These are phyloP conservation scores for Cottus gobio DNA, from an alignment of 2,113 vertebrate genomes.

Conservation along the genomic window DNA sequence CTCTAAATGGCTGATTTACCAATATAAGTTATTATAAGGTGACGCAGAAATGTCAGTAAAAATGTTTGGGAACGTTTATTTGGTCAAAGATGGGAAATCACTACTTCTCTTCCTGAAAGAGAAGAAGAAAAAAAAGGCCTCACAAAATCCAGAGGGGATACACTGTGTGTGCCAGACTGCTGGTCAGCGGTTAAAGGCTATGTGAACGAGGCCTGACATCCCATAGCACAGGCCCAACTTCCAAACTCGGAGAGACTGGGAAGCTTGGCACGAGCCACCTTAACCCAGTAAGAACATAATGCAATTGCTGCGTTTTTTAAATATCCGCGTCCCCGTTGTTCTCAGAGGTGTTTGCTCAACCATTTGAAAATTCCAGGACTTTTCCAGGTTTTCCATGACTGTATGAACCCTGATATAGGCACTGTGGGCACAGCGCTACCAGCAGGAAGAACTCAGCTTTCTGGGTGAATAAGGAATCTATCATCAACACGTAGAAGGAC, in stretches of 20 bases:
- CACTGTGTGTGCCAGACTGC: slow-evolving; percentile 42
- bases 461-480: too few species aligned
- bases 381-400: too few species aligned
- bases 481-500: too few species aligned
- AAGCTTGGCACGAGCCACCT: slow-evolving; percentile 8
- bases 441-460: too few species aligned
- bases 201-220: slow-evolving; percentile 56
- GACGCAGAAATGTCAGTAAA: too few species aligned
- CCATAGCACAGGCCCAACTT: slow-evolving; percentile 8
- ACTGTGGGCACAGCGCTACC: too few species aligned
- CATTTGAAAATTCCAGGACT: too few species aligned
- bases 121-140: background rate
- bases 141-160: slow-evolving; percentile 28
- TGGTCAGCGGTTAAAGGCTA: slow-evolving; percentile 56
- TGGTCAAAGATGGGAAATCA: slow-evolving; percentile 23
- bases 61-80: too few species aligned
- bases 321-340: background rate
- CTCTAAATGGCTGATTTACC: too few species aligned
- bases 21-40: too few species aligned
- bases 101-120: background rate
- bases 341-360: background rate
- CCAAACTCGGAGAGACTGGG: slow-evolving; percentile 15
- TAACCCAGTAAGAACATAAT: slow-evolving; percentile 3
- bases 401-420: too few species aligned
- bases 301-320: background rate